phyloP scores from a whole-genome alignment of 1,140 invertebrate genomes.

The Zaprionus camerounensis region DNA sequence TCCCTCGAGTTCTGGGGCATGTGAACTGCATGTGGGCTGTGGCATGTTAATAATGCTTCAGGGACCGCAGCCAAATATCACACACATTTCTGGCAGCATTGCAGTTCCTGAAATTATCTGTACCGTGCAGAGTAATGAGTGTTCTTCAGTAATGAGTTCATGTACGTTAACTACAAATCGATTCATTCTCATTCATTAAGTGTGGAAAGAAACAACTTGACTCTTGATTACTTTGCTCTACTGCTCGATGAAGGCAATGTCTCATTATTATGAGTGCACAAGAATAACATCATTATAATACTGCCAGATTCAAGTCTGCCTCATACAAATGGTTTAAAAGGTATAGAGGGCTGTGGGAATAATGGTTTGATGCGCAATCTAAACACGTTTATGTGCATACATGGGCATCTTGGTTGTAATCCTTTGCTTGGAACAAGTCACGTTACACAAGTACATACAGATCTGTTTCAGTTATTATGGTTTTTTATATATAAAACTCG shows the following conservation, averaged over 20 bases:
- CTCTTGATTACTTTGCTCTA: neutral
- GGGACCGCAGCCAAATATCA: neutral
- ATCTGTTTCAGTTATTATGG: too few relatives aligned
- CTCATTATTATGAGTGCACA: too few relatives aligned
- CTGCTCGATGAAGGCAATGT: neutral
- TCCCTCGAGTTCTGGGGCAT: neutral
- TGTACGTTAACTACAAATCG: neutral
- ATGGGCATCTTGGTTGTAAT: too few relatives aligned
- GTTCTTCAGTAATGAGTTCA: neutral
- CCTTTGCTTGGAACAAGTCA: too few relatives aligned
- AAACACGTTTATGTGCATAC: too few relatives aligned
- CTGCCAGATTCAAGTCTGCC: too few relatives aligned
- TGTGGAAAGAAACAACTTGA: fast-evolving
- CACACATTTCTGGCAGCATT: neutral
- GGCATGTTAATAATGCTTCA: constrained; percentile 38
- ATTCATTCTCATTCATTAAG: neutral
- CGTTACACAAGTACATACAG: too few relatives aligned
- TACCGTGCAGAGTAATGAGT: neutral
- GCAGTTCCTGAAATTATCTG: neutral
- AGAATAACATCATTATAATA: too few relatives aligned
- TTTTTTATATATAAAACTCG: too few relatives aligned
- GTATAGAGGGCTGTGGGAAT: too few relatives aligned
- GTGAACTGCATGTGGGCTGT: constrained; percentile 8
- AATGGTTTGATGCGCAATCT: too few relatives aligned
- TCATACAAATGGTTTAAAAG: too few relatives aligned